Base-by-base conservation (phyloP, 2,888 invertebrate species). In the Trichogramma evanescens region DNA sequence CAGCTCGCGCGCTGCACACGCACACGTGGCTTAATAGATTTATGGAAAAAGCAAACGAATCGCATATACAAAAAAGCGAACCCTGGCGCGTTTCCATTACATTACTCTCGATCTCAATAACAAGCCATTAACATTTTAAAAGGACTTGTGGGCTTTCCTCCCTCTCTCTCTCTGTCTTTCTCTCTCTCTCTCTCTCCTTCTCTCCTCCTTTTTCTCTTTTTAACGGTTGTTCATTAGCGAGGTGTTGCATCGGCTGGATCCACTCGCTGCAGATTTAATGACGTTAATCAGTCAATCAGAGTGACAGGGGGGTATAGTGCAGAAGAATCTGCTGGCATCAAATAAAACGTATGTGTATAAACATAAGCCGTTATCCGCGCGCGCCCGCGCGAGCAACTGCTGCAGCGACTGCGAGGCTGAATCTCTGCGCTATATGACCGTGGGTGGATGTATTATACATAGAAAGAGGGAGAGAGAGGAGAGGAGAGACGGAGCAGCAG, bases 231-330 rank as follows among this genome's bases (percentile, higher is more conserved):
- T 61, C 58, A 49, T 61, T 61, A 61, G 58, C 54, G 13, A 13
- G 39, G 9, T n/a, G 46, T 5, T 26, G 42, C n/a, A 50, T 40
- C 40, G 46, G 52, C 49, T 40, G 43, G 50, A 26, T 26, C 39
- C 41, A 48, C 6, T 10, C 41, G 41, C 55, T 55, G 52, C 49
- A 66, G 62, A 66, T 55, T 65, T 71, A 72, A 72, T 68, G 69
- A 69, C 68, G 69, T 68, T 70, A 71, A 72, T 71, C 72, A 68
- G 71, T 72, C 72, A 72, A 70, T 70, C 66, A 62, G 63, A 63
- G 57, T 68, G 71, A 71, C 71, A 71, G 66, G 61, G 50, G 51
- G 60, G 59, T 60, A 58, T 62, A 60, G 61, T 66, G 43, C 8
- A 26, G 26, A 26, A 26, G 26, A 26, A 26, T 26, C 26, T 26